These are phyloP conservation scores for Agriopis leucophaearia DNA, from an alignment of 2,888 invertebrate genomes.

Conservation along the genomic window DNA sequence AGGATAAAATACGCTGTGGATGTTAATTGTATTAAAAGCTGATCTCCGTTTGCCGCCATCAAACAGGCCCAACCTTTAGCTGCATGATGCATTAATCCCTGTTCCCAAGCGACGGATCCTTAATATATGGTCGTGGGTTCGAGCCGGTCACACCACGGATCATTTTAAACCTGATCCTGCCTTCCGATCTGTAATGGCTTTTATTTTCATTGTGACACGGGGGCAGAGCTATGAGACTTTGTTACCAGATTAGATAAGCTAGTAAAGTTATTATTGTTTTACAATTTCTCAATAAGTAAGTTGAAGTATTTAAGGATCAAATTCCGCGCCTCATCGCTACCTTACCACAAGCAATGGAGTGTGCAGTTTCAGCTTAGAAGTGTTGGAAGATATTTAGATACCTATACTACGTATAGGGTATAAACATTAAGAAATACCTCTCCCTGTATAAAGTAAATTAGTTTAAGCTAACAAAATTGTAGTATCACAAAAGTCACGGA, in stretches of 20 bases:
- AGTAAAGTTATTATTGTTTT: background rate
- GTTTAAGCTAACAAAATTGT: too few species aligned
- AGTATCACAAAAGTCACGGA: too few species aligned
- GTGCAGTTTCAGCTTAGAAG: too few species aligned
- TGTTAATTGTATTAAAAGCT: too few species aligned
- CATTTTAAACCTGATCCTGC: conserved; percentile 58
- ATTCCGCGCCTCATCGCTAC: too few species aligned
- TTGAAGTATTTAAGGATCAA: too few species aligned
- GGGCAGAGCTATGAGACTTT: conserved; percentile 9
- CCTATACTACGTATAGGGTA: too few species aligned
- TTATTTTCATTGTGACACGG: conserved; percentile 31
- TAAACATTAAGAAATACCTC: too few species aligned
- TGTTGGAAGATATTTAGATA: too few species aligned
- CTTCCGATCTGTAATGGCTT: conserved; percentile 36
- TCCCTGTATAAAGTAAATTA: too few species aligned
- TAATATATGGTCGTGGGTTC: conserved; percentile 81
- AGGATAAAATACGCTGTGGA: too few species aligned
- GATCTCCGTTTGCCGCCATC: conserved; percentile 36
- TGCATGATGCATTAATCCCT: conserved; percentile 84
- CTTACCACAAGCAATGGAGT: too few species aligned
- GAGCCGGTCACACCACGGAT: conserved; percentile 68
- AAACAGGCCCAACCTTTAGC: conserved; percentile 49
- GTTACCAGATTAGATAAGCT: conserved; percentile 9
- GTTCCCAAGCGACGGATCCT: conserved; percentile 74
- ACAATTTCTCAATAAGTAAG: background rate